phyloP scores from a whole-genome alignment of 2,888 invertebrate species.

The Hermaeophaga mercurialis region DNA sequence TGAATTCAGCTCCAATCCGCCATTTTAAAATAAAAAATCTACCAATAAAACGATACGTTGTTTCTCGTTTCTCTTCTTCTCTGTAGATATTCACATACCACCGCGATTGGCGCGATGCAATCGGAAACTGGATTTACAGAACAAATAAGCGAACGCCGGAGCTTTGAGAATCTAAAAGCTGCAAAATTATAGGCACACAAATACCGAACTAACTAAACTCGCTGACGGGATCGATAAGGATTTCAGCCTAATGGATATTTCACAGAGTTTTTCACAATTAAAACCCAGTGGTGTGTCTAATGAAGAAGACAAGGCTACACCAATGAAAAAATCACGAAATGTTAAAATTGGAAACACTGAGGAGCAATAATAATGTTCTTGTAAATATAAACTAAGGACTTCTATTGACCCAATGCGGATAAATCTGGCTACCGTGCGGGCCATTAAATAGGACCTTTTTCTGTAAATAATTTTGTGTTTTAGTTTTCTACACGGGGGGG shows the following conservation, averaged over 20 bases:
- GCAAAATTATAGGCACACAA: slow-evolving; percentile 24
- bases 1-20: too few species aligned
- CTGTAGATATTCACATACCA: slow-evolving; percentile 5
- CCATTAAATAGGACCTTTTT: too few species aligned
- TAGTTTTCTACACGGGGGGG: too few species aligned
- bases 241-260: slow-evolving; percentile 18
- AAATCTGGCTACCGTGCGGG: too few species aligned
- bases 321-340: too few species aligned
- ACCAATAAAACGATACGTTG: slow-evolving; percentile 4
- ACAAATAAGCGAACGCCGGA: slow-evolving; percentile 18
- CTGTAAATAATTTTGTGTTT: too few species aligned
- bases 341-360: too few species aligned
- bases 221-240: slow-evolving; percentile 24
- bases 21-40: too few species aligned
- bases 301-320: slow-evolving; percentile 1
- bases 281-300: slow-evolving; percentile 1
- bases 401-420: too few species aligned
- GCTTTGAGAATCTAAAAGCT: slow-evolving; percentile 25
- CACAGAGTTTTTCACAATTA: slow-evolving; percentile 17
- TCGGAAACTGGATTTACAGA: slow-evolving; percentile 20
- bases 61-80: background rate
- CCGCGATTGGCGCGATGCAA: slow-evolving; percentile 18
- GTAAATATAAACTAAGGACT: too few species aligned
- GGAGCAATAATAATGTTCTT: too few species aligned
- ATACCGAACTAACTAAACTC: slow-evolving; percentile 20